These are phyloP conservation scores for Rotaria socialis DNA, from an alignment of 2,888 invertebrate genomes.

Conservation along the genomic window DNA sequence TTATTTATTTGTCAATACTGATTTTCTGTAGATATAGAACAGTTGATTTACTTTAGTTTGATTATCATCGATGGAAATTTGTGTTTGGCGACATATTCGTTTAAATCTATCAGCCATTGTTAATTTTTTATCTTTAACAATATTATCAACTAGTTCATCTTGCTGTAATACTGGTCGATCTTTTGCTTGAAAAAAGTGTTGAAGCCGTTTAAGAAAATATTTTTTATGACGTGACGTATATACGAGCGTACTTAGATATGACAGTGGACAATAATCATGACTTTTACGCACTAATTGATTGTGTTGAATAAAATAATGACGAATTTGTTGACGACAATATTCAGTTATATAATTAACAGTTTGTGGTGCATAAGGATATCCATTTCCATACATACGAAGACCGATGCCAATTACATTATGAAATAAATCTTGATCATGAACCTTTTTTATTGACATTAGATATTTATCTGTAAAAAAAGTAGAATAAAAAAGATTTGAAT, in stretches of 20 bases:
- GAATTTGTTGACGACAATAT: background rate
- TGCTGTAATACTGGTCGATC: background rate
- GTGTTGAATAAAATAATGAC: background rate
- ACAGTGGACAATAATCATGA: background rate
- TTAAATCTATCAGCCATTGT: background rate
- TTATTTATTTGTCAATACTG: no score
- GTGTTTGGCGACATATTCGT: background rate
- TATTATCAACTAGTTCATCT: background rate
- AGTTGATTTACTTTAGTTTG: background rate
- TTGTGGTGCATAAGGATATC: background rate
- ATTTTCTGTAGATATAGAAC: no score
- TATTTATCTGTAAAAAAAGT: background rate
- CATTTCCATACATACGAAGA: slow-evolving; percentile 29
- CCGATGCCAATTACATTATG: background rate
- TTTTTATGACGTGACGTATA: background rate
- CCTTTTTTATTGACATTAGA: background rate
- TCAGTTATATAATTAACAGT: background rate
- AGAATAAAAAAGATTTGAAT: no score
- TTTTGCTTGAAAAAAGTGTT: background rate
- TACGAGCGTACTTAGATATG: background rate
- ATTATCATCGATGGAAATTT: background rate
- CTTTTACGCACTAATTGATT: background rate
- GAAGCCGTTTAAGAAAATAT: background rate
- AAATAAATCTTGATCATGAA: background rate
- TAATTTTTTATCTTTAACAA: background rate